Evolutionary conservation across 2,113 vertebrate genomes (phyloP).

Genomic region (Equus quagga): DNA sequence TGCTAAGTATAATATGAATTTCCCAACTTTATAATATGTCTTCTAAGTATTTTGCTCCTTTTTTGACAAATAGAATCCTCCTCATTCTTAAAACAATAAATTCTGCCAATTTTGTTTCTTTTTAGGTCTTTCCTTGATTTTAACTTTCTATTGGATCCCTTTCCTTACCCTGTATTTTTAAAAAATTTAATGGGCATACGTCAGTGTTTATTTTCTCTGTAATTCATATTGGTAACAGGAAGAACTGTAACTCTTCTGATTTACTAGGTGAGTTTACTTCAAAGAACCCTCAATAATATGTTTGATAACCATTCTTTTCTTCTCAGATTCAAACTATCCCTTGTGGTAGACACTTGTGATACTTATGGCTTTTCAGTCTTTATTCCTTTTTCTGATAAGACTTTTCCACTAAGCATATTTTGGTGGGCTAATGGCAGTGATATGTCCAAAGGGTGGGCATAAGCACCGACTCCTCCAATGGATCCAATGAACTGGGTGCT

Average conservation of each 20-base stretch:
- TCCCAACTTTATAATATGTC: background rate
- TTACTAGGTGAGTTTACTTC: background rate
- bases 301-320: background rate
- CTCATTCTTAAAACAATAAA: conserved; percentile 10
- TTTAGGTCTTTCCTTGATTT: background rate
- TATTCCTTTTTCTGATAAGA: background rate
- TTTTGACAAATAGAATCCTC: background rate
- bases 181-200: background rate
- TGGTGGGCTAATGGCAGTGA: background rate
- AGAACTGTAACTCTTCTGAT: background rate
- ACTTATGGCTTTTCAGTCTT: background rate
- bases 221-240: background rate
- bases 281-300: background rate
- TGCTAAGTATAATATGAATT: conserved; percentile 9
- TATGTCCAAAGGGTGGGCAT: background rate
- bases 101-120: background rate
- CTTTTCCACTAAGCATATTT: background rate
- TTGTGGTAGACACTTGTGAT: background rate
- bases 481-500: background rate
- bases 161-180: background rate
- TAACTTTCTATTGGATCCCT: background rate
- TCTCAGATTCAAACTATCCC: background rate
- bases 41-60: background rate
- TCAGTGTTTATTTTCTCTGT: background rate
- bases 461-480: background rate